A percentile compares a stretch with the other conserved stretches of the same genome.
Evolutionary conservation across 92 coral and sea anemone genomes (phyloP).

Genomic region (Epizoanthus illoricatus): DNA sequence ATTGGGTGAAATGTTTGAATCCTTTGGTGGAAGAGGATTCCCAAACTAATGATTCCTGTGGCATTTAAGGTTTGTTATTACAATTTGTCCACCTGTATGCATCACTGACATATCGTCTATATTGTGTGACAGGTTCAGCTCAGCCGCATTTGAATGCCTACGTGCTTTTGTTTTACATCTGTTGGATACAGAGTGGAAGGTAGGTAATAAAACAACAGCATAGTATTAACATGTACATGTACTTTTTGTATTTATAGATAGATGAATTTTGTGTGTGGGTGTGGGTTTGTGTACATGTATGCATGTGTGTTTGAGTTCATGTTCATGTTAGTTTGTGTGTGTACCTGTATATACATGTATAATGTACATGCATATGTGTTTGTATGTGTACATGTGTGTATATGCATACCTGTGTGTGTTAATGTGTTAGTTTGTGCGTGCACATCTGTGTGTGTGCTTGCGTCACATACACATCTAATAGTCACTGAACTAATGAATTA

Average conservation of each 20-base stretch:
- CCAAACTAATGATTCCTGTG: background rate
- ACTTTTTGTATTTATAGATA: no score
- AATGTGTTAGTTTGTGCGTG: background rate
- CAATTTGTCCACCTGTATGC: background rate
- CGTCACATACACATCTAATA: background rate
- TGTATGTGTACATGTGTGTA: no score
- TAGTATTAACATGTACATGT: no score
- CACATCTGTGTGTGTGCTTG: background rate
- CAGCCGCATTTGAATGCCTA: conserved; percentile 89
- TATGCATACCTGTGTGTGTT: background rate
- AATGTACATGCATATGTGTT: background rate
- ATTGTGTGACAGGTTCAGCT: conserved; percentile 55
- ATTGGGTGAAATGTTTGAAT: no score
- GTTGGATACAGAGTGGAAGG: conserved; percentile 98
- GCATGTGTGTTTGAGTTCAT: background rate
- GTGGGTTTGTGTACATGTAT: background rate
- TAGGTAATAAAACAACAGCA: background rate
- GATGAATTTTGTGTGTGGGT: background rate
- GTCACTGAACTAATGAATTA: background rate
- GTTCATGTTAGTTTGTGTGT: background rate
- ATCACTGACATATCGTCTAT: background rate
- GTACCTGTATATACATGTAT: background rate
- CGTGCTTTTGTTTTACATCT: conserved; percentile 92
- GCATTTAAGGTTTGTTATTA: background rate
- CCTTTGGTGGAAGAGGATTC: background rate